A percentile compares a stretch with the other conserved stretches of the same genome.
phyloP scores from a whole-genome alignment of 2,888 invertebrate genomes.

The Conus canariensis region DNA sequence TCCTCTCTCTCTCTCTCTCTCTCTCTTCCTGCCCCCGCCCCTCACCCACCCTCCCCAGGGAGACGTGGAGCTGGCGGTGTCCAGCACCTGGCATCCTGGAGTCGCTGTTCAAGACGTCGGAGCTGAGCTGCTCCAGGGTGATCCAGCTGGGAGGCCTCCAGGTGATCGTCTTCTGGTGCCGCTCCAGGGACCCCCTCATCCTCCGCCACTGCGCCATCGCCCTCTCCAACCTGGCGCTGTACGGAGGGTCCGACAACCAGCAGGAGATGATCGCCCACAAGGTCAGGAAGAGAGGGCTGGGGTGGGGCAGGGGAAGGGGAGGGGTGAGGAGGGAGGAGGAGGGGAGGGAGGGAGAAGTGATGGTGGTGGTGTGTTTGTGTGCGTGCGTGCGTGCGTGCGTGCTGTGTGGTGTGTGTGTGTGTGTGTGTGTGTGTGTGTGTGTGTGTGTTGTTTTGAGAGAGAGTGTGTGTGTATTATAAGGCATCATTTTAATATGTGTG shows the following conservation, averaged over 20 bases:
- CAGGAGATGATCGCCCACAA: conserved; percentile 95
- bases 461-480: too few species aligned
- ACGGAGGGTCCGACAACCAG: conserved; percentile 97
- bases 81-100: not conserved
- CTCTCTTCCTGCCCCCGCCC: not conserved
- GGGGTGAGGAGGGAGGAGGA: not conserved
- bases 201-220: conserved; percentile 97
- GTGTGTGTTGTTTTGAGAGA: too few species aligned
- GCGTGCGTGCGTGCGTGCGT: not conserved
- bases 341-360: not conserved
- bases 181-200: conserved; percentile 93
- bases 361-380: not conserved
- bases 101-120: conserved; percentile 86
- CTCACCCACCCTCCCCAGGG: not conserved
- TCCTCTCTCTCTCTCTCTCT: not conserved
- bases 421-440: too few species aligned
- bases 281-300: conserved; percentile 27
- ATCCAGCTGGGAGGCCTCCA: conserved; percentile 95
- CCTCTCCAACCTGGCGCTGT: conserved; percentile 95
- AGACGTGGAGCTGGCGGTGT: not conserved
- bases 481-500: too few species aligned
- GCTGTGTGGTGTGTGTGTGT: too few species aligned
- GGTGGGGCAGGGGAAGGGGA: not conserved
- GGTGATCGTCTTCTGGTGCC: conserved; percentile 94
- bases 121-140: conserved; percentile 95